Evolutionary conservation across 2,113 vertebrate species (phyloP), one percentile per base, ranked within the genome.

Genomic region (Prunella himalayana): DNA sequence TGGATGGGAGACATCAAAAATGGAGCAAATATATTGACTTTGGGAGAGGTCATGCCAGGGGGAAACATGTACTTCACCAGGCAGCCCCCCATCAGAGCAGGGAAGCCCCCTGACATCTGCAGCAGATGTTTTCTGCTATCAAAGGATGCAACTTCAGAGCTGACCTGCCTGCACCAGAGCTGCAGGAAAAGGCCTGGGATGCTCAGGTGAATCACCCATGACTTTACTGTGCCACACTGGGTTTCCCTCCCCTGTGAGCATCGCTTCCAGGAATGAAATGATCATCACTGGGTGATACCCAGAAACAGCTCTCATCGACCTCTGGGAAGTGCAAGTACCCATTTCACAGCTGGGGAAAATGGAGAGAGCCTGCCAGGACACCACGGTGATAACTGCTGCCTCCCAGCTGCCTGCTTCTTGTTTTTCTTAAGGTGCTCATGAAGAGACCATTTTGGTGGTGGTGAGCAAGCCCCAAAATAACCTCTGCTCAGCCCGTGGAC

Each of bases 11-110:
- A 45, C 13, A 10, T 44, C 53, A 68, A 79, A 60, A 30, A 7
- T 0, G 2, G 24, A 78, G 25, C 19, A 82, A 83, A 71, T 44
- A 19, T 5, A 41, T 35, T 61, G n/a, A 31, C 4, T 17, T 69
- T 64, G 42, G 54, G 35, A 60, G 28, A 50, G 30, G 13, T 53
- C 23, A 15, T 31, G 51, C 5, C 2, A 2, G 25, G 10, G 42
- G 18, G 2, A 51, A 72, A 15, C 0, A 0, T 10, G 41, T 14
- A 1, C 24, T 61, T 71, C 33, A 37, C 37, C 81, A 70, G 59
- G 47, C 30, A 79, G 51, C 39, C 42, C 17, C 10, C 39, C 45
- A n/a, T 21, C 0, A 1, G n/a, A 39, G 2, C 30, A 51, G 41
- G 33, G 59, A 35, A 53, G 50, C 7, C 8, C 44, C 30, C 39